Evolutionary conservation across 2,888 invertebrate genomes (phyloP).

Genomic region (Drosophila pseudotalamancana): DNA sequence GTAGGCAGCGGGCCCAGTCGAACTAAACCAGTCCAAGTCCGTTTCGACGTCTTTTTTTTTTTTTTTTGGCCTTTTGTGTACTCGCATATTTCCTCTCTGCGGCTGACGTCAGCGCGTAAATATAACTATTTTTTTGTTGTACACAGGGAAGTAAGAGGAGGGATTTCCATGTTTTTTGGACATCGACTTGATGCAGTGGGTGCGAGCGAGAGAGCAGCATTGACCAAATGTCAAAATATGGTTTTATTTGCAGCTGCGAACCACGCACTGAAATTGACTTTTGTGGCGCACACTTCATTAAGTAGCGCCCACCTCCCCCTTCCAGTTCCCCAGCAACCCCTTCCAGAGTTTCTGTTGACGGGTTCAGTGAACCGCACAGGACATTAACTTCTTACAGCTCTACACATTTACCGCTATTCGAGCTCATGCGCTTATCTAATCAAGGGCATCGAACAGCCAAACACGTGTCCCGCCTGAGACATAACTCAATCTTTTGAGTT

Average conservation of each 20-base stretch:
- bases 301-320: not conserved
- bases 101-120: slow-evolving; percentile 68
- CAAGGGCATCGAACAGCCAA: slow-evolving; percentile 5
- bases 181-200: slow-evolving; percentile 29
- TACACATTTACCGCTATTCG: slow-evolving; percentile 8
- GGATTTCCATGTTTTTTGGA: slow-evolving; percentile 55
- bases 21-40: slow-evolving; percentile 63
- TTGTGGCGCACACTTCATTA: slow-evolving; percentile 31
- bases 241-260: slow-evolving; percentile 8
- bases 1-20: slow-evolving; percentile 17
- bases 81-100: slow-evolving; percentile 42
- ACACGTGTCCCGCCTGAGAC: slow-evolving; percentile 15
- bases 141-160: slow-evolving; percentile 32
- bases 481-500: slow-evolving; percentile 7
- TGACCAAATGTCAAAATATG: slow-evolving; percentile 21
- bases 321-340: not conserved
- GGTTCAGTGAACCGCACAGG: slow-evolving; percentile 31
- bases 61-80: slow-evolving; percentile 32
- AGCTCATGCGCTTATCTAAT: slow-evolving; percentile 23
- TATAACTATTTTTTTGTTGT: slow-evolving; percentile 67
- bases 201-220: slow-evolving; percentile 12
- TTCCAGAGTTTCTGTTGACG: not conserved
- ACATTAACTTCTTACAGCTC: slow-evolving; percentile 20
- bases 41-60: slow-evolving; percentile 31
- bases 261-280: slow-evolving; percentile 17